Evolutionary conservation across 2,888 invertebrate genomes (phyloP).

Genomic region (Dinocampus coccinellae): DNA sequence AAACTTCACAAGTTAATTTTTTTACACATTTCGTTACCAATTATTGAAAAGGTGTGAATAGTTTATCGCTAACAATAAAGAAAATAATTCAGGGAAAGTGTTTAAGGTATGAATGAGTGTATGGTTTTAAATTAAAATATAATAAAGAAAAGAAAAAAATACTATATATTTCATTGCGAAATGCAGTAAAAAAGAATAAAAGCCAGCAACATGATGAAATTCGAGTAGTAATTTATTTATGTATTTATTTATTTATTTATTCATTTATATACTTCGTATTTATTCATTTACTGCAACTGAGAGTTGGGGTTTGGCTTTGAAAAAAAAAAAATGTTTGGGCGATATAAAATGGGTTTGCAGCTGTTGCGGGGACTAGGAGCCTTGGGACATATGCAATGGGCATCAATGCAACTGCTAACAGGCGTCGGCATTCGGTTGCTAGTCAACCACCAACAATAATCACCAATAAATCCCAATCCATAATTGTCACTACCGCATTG

Average conservation of each 20-base stretch:
- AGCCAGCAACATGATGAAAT: too few species aligned
- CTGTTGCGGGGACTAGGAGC: slow-evolving; percentile 64
- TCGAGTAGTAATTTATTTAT: background rate
- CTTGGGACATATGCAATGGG: slow-evolving; percentile 57
- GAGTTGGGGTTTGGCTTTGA: background rate
- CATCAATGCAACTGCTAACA: slow-evolving; percentile 58
- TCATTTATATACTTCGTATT: too few species aligned
- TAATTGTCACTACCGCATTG: slow-evolving; percentile 53
- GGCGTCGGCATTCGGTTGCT: slow-evolving; percentile 68
- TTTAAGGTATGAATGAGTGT: background rate
- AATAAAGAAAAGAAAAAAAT: background rate
- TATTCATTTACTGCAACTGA: background rate
- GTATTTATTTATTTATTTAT: background rate
- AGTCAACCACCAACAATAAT: slow-evolving; percentile 63
- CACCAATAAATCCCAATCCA: slow-evolving; percentile 66
- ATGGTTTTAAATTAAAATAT: background rate
- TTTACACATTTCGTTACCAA: background rate
- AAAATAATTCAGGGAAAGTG: background rate
- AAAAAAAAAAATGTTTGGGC: slow-evolving; percentile 11
- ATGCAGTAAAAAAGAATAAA: too few species aligned
- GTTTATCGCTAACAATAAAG: background rate
- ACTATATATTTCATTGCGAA: too few species aligned
- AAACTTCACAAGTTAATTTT: background rate
- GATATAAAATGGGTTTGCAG: slow-evolving; percentile 61
- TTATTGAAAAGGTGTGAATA: background rate